Evolutionary conservation across 2,113 vertebrate genomes (phyloP).

Genomic region (Cyprinodon variegatus): DNA sequence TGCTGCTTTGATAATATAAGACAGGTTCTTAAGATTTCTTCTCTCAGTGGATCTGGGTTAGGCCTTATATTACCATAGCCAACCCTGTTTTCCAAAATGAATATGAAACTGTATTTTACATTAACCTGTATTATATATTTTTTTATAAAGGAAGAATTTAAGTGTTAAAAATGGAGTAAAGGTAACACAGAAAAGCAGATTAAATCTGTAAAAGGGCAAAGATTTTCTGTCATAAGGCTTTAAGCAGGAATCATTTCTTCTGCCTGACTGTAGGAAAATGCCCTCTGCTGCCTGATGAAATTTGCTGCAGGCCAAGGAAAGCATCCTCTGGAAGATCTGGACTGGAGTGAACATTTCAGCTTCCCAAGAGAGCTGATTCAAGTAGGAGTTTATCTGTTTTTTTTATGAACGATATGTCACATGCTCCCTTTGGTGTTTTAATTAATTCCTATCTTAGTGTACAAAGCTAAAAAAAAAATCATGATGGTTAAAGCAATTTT

Average conservation of each 20-base stretch:
- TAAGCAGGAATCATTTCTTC: not conserved
- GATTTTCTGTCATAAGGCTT: not conserved
- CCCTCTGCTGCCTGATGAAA: conserved; percentile 88
- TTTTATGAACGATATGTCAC: not conserved
- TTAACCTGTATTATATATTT: not conserved
- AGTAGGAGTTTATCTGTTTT: conserved; percentile 69
- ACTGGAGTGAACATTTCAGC: conserved; percentile 85
- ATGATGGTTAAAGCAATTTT: not conserved
- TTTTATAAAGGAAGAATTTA: not conserved
- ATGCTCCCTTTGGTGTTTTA: not conserved
- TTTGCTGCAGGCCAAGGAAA: conserved; percentile 86
- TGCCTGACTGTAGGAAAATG: conserved; percentile 78
- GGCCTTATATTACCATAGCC: no score
- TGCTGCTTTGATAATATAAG: no score
- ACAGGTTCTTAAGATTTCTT: no score
- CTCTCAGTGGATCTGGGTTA: no score
- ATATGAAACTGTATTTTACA: not conserved
- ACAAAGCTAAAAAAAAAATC: not conserved
- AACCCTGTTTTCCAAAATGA: no score
- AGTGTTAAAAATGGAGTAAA: not conserved
- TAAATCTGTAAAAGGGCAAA: not conserved
- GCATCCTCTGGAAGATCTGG: conserved; percentile 82
- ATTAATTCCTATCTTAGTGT: not conserved
- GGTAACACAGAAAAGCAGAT: not conserved
- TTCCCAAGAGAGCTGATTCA: conserved; percentile 86